Percentiles rank a stretch among this genome's conserved stretches.
phyloP scores from a whole-genome alignment of 2,888 invertebrate genomes.

The Cybosia mesomella region DNA sequence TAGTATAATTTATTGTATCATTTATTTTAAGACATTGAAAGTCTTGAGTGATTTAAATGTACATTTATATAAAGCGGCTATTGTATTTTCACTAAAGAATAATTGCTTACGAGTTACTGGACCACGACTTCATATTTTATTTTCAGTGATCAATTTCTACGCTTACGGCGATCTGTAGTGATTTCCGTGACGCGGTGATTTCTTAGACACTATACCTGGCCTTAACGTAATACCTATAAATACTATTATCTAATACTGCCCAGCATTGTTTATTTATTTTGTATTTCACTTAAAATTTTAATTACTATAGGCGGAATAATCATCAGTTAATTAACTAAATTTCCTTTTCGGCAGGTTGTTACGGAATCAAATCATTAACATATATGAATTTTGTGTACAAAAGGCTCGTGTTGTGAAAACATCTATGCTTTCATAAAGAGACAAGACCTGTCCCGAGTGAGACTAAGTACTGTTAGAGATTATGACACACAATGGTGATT shows the following conservation, averaged over 20 bases:
- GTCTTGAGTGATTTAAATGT: slow-evolving; percentile 72
- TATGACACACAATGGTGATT: background rate
- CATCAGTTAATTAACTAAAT: slow-evolving; percentile 5
- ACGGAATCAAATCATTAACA: background rate
- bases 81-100: slow-evolving; percentile 74
- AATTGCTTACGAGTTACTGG: slow-evolving; percentile 65
- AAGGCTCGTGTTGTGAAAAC: background rate
- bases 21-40: slow-evolving; percentile 74
- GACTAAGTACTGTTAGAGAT: background rate
- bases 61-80: slow-evolving; percentile 70
- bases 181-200: slow-evolving; percentile 64
- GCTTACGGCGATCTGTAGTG: slow-evolving; percentile 60
- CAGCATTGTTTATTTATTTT: slow-evolving; percentile 40
- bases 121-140: slow-evolving; percentile 70
- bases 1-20: slow-evolving; percentile 76
- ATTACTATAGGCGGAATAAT: slow-evolving; percentile 25
- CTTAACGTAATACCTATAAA: slow-evolving; percentile 45
- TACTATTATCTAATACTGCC: slow-evolving; percentile 42
- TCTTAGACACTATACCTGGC: slow-evolving; percentile 49
- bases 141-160: slow-evolving; percentile 68
- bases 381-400: background rate
- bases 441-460: background rate
- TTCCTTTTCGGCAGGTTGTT: background rate
- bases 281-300: slow-evolving; percentile 30
- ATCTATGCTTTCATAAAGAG: background rate